Percentiles rank a stretch among this genome's conserved stretches.
Evolutionary conservation across 1,140 invertebrate species (phyloP).

Genomic region (Cotesia vestalis): DNA sequence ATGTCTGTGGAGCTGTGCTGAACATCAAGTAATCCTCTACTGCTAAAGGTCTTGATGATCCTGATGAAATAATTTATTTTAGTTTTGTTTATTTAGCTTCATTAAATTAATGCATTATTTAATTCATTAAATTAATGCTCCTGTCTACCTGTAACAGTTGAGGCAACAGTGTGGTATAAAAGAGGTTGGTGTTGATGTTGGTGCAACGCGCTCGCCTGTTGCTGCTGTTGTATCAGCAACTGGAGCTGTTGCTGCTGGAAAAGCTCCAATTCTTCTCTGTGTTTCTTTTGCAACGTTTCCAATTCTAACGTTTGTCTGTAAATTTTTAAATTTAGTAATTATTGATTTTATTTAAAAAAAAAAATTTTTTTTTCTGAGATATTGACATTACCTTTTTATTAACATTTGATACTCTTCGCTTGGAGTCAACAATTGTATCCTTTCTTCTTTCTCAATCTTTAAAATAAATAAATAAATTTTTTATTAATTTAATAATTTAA

Average conservation of each 20-base stretch:
- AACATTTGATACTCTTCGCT: conserved; percentile 64
- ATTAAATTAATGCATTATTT: too few species aligned
- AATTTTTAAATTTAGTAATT: background rate
- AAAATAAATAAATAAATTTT: conserved; percentile 34
- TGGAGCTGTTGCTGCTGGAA: conserved; percentile 64
- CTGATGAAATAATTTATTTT: conserved; percentile 39
- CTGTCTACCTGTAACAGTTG: conserved; percentile 46
- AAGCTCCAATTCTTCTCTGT: conserved; percentile 61
- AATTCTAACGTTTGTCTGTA: conserved; percentile 61
- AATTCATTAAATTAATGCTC: background rate
- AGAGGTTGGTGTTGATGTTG: conserved; percentile 62
- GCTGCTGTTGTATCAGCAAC: conserved; percentile 60
- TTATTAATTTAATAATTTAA: background rate
- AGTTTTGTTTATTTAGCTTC: background rate
- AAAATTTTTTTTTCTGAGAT: background rate
- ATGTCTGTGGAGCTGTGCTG: conserved; percentile 61
- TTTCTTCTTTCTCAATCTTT: conserved; percentile 59
- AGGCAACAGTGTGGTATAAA: conserved; percentile 58
- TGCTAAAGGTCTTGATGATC: conserved; percentile 55
- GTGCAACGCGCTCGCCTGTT: conserved; percentile 60
- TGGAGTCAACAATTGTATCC: conserved; percentile 54
- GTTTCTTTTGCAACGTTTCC: conserved; percentile 61
- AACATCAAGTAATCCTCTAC: conserved; percentile 64
- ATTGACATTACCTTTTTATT: conserved; percentile 57
- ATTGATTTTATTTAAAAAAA: conserved; percentile 8